A percentile compares a stretch with the other conserved stretches of the same genome.
These are phyloP conservation scores for Chelonus formosanus DNA, from an alignment of 2,888 invertebrate genomes.

Conservation along the genomic window DNA sequence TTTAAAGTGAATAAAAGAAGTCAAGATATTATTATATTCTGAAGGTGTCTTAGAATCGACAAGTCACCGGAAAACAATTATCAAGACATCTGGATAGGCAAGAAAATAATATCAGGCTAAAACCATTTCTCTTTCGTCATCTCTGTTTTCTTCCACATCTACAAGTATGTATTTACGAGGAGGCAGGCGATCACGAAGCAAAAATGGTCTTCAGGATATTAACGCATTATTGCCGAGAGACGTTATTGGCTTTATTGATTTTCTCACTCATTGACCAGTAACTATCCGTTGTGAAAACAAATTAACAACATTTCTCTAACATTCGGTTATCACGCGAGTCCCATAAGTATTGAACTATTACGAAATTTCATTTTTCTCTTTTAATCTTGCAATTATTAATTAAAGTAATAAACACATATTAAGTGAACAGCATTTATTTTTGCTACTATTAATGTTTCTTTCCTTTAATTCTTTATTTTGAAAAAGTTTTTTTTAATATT, in stretches of 20 bases:
- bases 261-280: conserved; percentile 40
- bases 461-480: too few relatives aligned
- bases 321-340: too few relatives aligned
- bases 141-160: conserved; percentile 17
- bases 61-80: conserved; percentile 45
- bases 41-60: conserved; percentile 34
- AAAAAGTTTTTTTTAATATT: too few relatives aligned
- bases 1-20: neutral
- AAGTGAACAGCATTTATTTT: too few relatives aligned
- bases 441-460: too few relatives aligned
- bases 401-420: too few relatives aligned
- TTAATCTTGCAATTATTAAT: too few relatives aligned
- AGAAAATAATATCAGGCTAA: conserved; percentile 22
- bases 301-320: conserved; percentile 45
- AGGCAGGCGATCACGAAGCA: conserved; percentile 45
- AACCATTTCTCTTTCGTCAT: conserved; percentile 10
- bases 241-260: conserved; percentile 61
- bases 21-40: neutral
- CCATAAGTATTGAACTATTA: too few relatives aligned
- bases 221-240: conserved; percentile 56
- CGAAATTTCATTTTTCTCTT: too few relatives aligned
- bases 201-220: conserved; percentile 62
- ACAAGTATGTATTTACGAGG: conserved; percentile 33
- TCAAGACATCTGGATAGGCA: conserved; percentile 44
- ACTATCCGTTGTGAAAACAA: conserved; percentile 47